Evolutionary conservation across 2,888 invertebrate species (phyloP), one percentile per base, ranked within the genome.

Genomic region (Microctonus brassicae): DNA sequence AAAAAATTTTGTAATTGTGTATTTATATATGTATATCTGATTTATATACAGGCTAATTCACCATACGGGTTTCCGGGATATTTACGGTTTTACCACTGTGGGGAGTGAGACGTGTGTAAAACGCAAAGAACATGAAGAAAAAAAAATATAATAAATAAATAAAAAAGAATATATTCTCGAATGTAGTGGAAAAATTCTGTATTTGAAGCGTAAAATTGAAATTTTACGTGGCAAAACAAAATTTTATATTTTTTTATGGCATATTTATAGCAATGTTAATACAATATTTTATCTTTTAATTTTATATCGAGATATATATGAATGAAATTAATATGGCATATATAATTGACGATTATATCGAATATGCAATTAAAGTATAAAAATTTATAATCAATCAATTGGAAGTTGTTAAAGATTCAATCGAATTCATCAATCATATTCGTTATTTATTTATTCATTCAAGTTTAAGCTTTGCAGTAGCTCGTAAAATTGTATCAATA

Each of bases 401-500:
- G 22, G n/a, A 26, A 55, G 58, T 58, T 17, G 29, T 58, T 34
- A 33, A 58, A n/a, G 47, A n/a, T 17, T 47, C 17, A 47, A 47
- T 47, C 17, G 17, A 47, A n/a, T 17, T n/a, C 17, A n/a, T n/a
- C 47, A 17, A 17, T 17, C 17, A 47, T 9, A n/a, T 47, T 7
- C 7, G 17, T 47, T 29, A 29, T 29, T 17, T 47, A 7, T 17
- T 17, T 7, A 47, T 47, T 47, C 47, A 47, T 47, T 47, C 47
- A 47, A 47, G 47, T 47, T 47, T 47, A 47, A 47, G 17, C 17
- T 17, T n/a, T 34, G 58, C 58, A 33, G 13, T 39, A 26, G 17
- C 22, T 67, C 66, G 42, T 67, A 67, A 67, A 67, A 57, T 58
- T 57, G 26, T 58, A 66, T 66, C 66, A 36, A 36, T 58, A 29